Evolutionary conservation across 2,113 vertebrate species (phyloP), one percentile per base, ranked within the genome.

Genomic region (Bubo scandiacus): DNA sequence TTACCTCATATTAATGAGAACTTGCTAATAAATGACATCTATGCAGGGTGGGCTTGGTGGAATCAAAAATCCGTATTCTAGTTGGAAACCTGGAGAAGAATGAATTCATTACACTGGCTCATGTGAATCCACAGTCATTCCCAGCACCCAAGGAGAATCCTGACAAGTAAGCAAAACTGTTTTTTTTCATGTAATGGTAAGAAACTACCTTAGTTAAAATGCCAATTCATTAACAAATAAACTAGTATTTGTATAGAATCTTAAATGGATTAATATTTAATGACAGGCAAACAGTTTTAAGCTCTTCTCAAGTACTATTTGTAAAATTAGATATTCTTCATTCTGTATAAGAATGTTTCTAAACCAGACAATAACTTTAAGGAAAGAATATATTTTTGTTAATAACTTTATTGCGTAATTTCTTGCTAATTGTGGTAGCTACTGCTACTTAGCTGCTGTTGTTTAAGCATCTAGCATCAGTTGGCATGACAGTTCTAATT

Each of bases 21-120:
- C 52, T 84, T 95, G 81, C 71, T 96, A 93, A 90, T 95, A 92
- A 77, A 65, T 94, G 65, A 68, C 91, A 52, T 98, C 96, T 90
- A 66, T 91, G 88, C 97, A 99, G 99, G 99, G 98, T 99, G 91
- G 98, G 99, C 91, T 98, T 99, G 91, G 98, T 99, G 94, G 99
- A 99, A 93, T 99, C 99, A 79, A 99, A 99, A 98, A 99, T 99
- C 94, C 98, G 99, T 92, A 99, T 99, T 70, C 97, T 99, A 93
- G 99, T 99, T 90, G 98, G 98, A 97, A 98, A 97, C 83, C 96
- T 99, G 97, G 99, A 99, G 97, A 99, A 98, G 97, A 99, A 99
- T 30, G 98, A 98, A 86, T 98, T 98, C 86, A 98, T 99, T 95
- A 99, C 98, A 34, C 96, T 98, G 92, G 99, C 98, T 90, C 99